A percentile compares a stretch with the other conserved stretches of the same genome.
Conservation (phyloP, 2,113 vertebrate genomes). For the Ailuropoda melanoleuca region DNA sequence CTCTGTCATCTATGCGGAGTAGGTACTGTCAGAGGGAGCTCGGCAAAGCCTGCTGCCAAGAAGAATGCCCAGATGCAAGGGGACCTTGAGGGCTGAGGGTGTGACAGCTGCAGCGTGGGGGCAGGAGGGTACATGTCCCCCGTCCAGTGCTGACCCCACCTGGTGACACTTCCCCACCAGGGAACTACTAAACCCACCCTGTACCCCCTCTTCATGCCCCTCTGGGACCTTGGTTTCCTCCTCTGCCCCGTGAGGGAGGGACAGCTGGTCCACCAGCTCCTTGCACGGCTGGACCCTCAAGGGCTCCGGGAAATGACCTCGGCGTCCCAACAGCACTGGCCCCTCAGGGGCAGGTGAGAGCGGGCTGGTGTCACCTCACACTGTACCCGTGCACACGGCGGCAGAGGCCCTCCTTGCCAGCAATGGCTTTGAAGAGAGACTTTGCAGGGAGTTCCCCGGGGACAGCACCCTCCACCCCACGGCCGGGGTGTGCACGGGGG, state of each 20-base stretch:
- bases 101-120: too few species aligned
- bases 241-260: neutral
- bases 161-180: neutral
- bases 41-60: neutral
- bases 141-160: neutral
- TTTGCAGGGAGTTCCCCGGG: neutral
- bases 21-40: neutral
- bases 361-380: accelerated
- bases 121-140: neutral
- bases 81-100: neutral
- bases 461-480: neutral
- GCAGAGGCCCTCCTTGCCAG: neutral
- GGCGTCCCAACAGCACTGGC: neutral
- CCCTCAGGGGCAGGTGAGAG: neutral
- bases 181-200: neutral
- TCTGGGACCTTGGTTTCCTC: neutral
- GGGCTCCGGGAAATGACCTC: neutral
- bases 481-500: neutral
- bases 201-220: neutral
- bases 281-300: neutral
- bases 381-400: accelerated
- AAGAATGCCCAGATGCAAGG: neutral
- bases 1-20: accelerated
- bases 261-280: neutral
- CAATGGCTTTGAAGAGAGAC: neutral